Conservation (phyloP, 1,140 invertebrate genomes). For the Drosophila ironensis region DNA sequence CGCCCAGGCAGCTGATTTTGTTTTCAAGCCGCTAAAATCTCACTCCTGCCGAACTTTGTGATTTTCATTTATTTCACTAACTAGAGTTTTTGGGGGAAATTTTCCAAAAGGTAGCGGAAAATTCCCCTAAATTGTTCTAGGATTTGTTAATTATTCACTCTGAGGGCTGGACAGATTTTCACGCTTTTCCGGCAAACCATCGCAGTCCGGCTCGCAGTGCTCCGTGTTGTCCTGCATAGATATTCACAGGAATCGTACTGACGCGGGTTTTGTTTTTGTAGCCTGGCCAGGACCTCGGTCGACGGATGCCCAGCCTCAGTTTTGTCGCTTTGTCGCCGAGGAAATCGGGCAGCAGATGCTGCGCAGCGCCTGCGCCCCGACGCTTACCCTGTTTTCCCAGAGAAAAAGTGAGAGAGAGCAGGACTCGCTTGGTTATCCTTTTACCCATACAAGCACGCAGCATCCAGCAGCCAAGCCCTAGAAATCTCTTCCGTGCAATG, state of each 20-base stretch:
- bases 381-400: slow-evolving; percentile 58
- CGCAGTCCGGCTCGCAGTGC: slow-evolving; percentile 20
- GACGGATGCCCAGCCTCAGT: slow-evolving; percentile 3
- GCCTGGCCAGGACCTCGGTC: slow-evolving; percentile 55
- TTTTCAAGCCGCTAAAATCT: not conserved
- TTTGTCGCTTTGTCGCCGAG: slow-evolving; percentile 65
- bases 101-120: no score
- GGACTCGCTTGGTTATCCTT: no score
- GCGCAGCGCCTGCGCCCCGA: slow-evolving; percentile 59
- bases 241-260: slow-evolving; percentile 78
- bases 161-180: not conserved
- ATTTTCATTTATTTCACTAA: not conserved
- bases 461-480: slow-evolving; percentile 59
- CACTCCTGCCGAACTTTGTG: not conserved
- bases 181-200: slow-evolving; percentile 6
- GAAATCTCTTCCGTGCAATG: slow-evolving; percentile 2
- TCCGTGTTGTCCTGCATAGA: slow-evolving; percentile 78
- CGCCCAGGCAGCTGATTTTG: slow-evolving; percentile 54
- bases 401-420: slow-evolving; percentile 19
- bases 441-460: slow-evolving; percentile 34
- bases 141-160: not conserved
- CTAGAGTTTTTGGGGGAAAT: not conserved
- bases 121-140: not conserved
- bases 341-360: slow-evolving; percentile 48
- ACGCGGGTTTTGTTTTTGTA: slow-evolving; percentile 75